A percentile compares a stretch with the other conserved stretches of the same genome.
phyloP scores from a whole-genome alignment of 2,797 vertebrate species.

The Cyprinella venusta region DNA sequence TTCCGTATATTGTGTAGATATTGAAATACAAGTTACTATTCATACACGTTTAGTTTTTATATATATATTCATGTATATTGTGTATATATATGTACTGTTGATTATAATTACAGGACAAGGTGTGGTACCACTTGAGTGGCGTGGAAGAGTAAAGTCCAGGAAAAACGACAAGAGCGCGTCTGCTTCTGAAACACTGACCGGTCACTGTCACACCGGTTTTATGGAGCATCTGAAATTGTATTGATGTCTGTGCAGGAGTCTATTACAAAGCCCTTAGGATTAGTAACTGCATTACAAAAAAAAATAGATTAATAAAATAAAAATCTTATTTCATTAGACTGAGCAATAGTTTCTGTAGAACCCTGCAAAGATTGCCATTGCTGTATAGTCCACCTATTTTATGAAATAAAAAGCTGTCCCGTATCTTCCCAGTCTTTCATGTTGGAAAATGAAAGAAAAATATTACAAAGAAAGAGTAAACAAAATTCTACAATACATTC shows the following conservation, averaged over 20 bases:
- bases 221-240: constrained; percentile 76
- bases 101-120: constrained; percentile 80
- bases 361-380: constrained; percentile 73
- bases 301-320: constrained; percentile 52
- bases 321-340: constrained; percentile 62
- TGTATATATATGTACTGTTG: constrained; percentile 65
- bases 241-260: constrained; percentile 75
- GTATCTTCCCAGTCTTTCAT: constrained; percentile 62
- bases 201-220: constrained; percentile 60
- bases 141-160: constrained; percentile 74
- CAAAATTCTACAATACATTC: constrained; percentile 81
- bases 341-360: constrained; percentile 67
- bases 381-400: constrained; percentile 76
- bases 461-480: constrained; percentile 17
- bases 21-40: constrained; percentile 83
- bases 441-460: constrained; percentile 55
- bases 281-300: constrained; percentile 54
- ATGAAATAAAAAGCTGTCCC: constrained; percentile 64
- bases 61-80: constrained; percentile 79
- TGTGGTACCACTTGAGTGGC: constrained; percentile 78
- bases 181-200: constrained; percentile 65
- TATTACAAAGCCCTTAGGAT: constrained; percentile 89
- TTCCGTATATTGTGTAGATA: constrained; percentile 88
- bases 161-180: constrained; percentile 67
- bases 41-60: constrained; percentile 80